Base-by-base conservation (phyloP, 2,888 invertebrate species). In the Amblyteles armatorius region DNA sequence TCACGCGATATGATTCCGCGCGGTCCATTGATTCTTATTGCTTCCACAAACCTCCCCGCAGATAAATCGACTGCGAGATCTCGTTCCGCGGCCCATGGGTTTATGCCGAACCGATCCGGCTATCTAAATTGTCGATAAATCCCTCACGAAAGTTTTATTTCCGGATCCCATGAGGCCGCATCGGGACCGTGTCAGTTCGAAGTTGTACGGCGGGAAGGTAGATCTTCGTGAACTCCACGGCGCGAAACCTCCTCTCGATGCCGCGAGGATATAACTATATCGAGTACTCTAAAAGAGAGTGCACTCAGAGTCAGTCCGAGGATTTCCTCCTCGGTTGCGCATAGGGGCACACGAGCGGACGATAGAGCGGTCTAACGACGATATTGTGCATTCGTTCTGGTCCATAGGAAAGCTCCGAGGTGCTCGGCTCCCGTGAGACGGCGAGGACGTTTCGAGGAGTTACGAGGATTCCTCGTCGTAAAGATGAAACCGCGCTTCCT, bases 391-490 rank as follows among this genome's bases (percentile, higher is more conserved):
- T 87, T 86, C 83, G 86, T 81, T 82, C 65, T 63, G 76, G 52
- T 48, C 67, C 11, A 72, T 50, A 79, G 67, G 40, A 77, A 72
- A 81, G 44, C 44, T 60, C 63, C 48, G 22, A 55, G 76, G 60
- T 33, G 67, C 79, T 57, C 67, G 77, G 71, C 83, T 80, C 65
- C 83, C 76, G 72, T 80, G 76, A 79, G 85, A 83, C 84, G 83
- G 76, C n/a, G 73, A 80, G 73, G 78, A 83, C 83, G 81, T 84
- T 78, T 55, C 79, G 80, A 78, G 71, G 88, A 91, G 88, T 90
- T 91, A 91, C 90, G 91, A 90, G 88, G 67, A 86, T 88, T 82
- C 86, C 85, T 88, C 86, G 88, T 91, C 91, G 86, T 91, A 91
- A 91, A 91, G 91, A 90, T 88, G 87, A 89, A 88, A 88, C 87